Conservation (phyloP, 2,797 vertebrate species). For the Anomalospiza imberbis region DNA sequence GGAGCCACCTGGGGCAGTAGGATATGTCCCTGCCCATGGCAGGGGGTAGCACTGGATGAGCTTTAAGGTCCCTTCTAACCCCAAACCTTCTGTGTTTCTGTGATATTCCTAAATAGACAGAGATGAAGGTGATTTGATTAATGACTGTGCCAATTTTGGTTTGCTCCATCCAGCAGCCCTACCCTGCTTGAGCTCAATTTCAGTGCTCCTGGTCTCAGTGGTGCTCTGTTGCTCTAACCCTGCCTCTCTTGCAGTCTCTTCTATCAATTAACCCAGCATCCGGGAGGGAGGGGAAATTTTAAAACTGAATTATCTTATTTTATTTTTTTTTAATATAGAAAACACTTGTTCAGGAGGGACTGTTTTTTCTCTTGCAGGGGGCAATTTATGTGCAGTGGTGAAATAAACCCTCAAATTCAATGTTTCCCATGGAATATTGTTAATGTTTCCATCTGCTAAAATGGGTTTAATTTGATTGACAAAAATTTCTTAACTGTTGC, state of each 20-base stretch:
- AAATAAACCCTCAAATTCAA: neutral
- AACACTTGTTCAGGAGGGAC: neutral
- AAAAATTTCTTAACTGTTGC: neutral
- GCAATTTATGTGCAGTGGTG: neutral
- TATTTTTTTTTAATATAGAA: neutral
- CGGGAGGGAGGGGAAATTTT: neutral
- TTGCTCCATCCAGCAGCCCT: neutral
- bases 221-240: neutral
- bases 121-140: neutral
- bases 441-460: neutral
- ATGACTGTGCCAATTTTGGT: neutral
- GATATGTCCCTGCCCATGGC: neutral
- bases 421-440: neutral
- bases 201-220: neutral
- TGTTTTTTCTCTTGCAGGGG: neutral
- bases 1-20: accelerated
- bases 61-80: neutral
- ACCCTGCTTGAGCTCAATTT: neutral
- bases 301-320: neutral
- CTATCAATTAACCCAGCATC: neutral
- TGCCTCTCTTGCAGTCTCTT: neutral
- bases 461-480: neutral
- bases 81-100: neutral
- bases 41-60: neutral
- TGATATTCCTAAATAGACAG: neutral